Evolutionary conservation across 2,888 invertebrate genomes (phyloP).

Genomic region (Formica aserva): DNA sequence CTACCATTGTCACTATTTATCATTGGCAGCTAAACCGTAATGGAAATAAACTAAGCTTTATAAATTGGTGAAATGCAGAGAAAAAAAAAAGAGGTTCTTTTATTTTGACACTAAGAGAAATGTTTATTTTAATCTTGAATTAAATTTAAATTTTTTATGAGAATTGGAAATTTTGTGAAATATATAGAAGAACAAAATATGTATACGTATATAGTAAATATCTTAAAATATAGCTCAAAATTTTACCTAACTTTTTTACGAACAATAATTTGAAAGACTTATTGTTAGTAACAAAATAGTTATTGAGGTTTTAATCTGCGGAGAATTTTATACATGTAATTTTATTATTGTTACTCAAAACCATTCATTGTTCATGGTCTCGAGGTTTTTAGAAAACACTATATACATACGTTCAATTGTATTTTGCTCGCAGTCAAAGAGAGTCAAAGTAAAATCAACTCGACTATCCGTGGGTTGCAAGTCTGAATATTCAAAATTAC

Average conservation of each 20-base stretch:
- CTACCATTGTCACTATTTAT: neutral
- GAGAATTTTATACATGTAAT: neutral
- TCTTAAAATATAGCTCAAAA: neutral
- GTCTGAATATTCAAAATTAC: neutral
- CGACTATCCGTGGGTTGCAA: neutral
- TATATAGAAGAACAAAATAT: neutral
- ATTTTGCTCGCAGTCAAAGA: slow-evolving; percentile 34
- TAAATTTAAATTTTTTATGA: neutral
- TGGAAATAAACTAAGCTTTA: neutral
- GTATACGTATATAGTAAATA: neutral
- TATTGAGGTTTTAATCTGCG: slow-evolving; percentile 5
- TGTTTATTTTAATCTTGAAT: neutral
- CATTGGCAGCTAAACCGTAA: neutral
- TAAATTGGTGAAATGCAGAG: neutral
- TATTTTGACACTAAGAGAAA: neutral
- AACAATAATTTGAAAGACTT: neutral
- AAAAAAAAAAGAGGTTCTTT: neutral
- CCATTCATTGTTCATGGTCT: too few species aligned
- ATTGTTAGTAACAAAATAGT: neutral
- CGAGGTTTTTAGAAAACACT: slow-evolving; percentile 19
- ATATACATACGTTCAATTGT: slow-evolving; percentile 1
- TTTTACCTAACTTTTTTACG: neutral
- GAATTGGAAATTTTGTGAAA: neutral
- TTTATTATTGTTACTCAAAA: neutral
- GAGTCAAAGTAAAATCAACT: slow-evolving; percentile 19